Evolutionary conservation across 2,888 invertebrate species (phyloP).

Genomic region (Tetranychus truncatus): DNA sequence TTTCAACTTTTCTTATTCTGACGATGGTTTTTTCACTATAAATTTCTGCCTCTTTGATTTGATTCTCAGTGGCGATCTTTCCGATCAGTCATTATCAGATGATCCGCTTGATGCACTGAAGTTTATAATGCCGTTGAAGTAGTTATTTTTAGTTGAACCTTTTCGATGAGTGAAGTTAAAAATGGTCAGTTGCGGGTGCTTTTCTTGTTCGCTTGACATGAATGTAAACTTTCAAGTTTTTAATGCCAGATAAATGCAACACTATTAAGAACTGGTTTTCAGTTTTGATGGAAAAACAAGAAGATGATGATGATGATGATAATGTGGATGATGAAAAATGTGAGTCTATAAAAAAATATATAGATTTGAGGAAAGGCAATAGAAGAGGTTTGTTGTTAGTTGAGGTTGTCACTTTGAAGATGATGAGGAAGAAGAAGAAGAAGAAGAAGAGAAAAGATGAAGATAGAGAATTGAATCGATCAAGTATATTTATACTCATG

Average conservation of each 20-base stretch:
- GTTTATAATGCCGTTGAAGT: not conserved
- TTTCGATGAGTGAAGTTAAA: too few relatives aligned
- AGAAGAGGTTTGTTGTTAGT: not conserved
- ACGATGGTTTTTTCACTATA: too few relatives aligned
- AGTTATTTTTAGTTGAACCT: too few relatives aligned
- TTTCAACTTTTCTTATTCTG: too few relatives aligned
- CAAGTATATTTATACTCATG: not conserved
- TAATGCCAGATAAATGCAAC: too few relatives aligned
- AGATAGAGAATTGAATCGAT: not conserved
- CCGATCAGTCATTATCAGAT: not conserved
- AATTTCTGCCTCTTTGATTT: too few relatives aligned
- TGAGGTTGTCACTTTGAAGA: not conserved
- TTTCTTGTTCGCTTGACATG: too few relatives aligned
- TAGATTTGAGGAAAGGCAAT: not conserved
- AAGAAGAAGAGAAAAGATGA: not conserved
- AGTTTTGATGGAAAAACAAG: too few relatives aligned
- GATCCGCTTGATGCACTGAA: not conserved
- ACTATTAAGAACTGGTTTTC: too few relatives aligned
- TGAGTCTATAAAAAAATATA: constrained; percentile 1
- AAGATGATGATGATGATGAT: too few relatives aligned
- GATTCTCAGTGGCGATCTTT: not conserved
- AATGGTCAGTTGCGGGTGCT: too few relatives aligned
- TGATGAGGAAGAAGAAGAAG: not conserved
- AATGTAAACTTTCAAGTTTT: too few relatives aligned
- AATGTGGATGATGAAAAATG: not conserved